Conservation (phyloP, 2,797 vertebrate genomes). For the Typhlichthys eigenmanni region DNA sequence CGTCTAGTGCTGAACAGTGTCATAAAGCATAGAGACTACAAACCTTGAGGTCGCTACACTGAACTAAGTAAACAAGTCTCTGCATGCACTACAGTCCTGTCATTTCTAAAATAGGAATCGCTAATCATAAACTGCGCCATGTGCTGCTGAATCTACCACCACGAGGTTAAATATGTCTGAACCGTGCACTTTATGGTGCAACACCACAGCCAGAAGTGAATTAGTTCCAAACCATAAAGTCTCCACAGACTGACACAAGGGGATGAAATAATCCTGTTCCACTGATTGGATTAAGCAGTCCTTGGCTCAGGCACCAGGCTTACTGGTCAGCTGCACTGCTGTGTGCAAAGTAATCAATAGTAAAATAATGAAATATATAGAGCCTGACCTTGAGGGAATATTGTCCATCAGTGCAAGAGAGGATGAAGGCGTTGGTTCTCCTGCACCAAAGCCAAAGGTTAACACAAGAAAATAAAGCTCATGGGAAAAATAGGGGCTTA, state of each 20-base stretch:
- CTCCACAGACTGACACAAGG: constrained; percentile 34
- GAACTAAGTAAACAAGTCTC: too few relatives aligned
- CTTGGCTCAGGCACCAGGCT: constrained; percentile 59
- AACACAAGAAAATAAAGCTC: constrained; percentile 39
- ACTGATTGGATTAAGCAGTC: constrained; percentile 66
- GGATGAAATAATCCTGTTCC: constrained; percentile 59
- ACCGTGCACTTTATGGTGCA: constrained; percentile 65
- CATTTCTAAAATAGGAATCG: constrained; percentile 42
- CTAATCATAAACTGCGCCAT: constrained; percentile 35
- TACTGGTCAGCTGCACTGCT: constrained; percentile 54
- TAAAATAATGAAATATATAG: constrained; percentile 36
- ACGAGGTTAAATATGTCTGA: constrained; percentile 49
- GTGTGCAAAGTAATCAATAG: constrained; percentile 65
- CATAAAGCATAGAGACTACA: too few relatives aligned
- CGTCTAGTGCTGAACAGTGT: too few relatives aligned
- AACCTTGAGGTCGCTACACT: too few relatives aligned
- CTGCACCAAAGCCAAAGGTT: constrained; percentile 36
- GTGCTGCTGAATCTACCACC: constrained; percentile 44
- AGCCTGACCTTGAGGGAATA: constrained; percentile 64
- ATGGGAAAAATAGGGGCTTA: constrained; percentile 23
- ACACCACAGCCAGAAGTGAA: constrained; percentile 51
- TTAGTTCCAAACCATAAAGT: constrained; percentile 77
- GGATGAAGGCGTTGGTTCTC: constrained; percentile 26
- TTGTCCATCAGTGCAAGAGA: constrained; percentile 28
- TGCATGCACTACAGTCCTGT: background rate